Evolutionary conservation across 1,140 invertebrate genomes (phyloP), one percentile per base, ranked within the genome.

Genomic region (Drosophila pseudoobscura): DNA sequence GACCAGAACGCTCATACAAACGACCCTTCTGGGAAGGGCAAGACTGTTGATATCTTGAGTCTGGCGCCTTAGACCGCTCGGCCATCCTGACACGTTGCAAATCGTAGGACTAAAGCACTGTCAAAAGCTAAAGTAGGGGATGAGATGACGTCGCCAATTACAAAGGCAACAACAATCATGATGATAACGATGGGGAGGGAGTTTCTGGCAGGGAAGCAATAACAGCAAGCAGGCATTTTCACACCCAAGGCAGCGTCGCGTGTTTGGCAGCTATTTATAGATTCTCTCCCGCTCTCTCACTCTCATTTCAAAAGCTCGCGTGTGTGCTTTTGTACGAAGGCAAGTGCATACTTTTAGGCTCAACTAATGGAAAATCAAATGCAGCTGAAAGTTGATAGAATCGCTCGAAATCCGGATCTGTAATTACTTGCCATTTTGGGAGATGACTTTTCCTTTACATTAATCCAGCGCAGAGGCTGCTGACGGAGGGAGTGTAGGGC

Each of bases 31-130:
- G 29, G 6, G 29, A 29, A 29, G 29, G 29, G 29, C 29, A 29
- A 29, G 29, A 29, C 29, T 29, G 3, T 31, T 9, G 31, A 31
- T 4, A 71, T 76, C 94, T 94, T 94, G 94, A 94, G 93, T 94
- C 94, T 94, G 93, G 94, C 94, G 93, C 94, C 94, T 94, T 94
- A 94, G 94, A 94, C 94, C 94, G 93, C 94, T 94, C 93, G 93
- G 93, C 93, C 93, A 93, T 94, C 93, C 93, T 94, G 93, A 94
- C 93, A 92, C 60, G 31, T 31, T 31, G 31, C 31, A 31, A 3
- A 3, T 3, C 0, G 29, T 9, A 31, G 1, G 8, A 8, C 8
- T 31, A 9, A 29, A 29, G 7, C 7, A 1, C 6, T 29, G 6
- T 7, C 6, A 9, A 31, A 31, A 0, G 8, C 31, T 9, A 9